Percentiles rank a stretch among this genome's conserved stretches.
Conservation (phyloP, 2,113 vertebrate species). For the Lota lota region DNA sequence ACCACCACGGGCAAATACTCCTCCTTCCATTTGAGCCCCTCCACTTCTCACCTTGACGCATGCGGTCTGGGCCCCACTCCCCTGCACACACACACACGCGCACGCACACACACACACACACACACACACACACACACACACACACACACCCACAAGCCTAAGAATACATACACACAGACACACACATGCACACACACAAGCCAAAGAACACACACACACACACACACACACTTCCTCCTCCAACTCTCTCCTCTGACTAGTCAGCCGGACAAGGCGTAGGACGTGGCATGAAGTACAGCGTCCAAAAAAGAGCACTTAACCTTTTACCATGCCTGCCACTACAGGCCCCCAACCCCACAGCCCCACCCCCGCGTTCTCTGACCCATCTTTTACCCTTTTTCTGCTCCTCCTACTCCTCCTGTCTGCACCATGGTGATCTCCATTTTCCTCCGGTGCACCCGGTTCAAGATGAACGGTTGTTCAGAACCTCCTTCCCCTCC, state of each 20-base stretch:
- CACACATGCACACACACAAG: too few relatives aligned
- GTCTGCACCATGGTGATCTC: conserved; percentile 23
- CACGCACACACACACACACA: too few relatives aligned
- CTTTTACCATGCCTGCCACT: conserved; percentile 49
- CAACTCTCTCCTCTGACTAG: conserved; percentile 37
- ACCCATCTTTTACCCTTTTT: conserved; percentile 3
- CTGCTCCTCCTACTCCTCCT: conserved; percentile 15
- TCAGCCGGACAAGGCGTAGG: conserved; percentile 56
- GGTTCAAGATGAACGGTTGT: conserved; percentile 26
- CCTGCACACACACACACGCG: not conserved
- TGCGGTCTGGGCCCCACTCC: conserved; percentile 58
- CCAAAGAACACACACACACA: too few relatives aligned
- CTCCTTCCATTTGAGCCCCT: conserved; percentile 60
- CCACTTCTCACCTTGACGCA: conserved; percentile 63
- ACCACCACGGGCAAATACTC: conserved; percentile 65
- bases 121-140: too few relatives aligned
- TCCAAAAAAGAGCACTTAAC: conserved; percentile 60
- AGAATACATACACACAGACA: too few relatives aligned
- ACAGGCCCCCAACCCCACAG: conserved; percentile 30
- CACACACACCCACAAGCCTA: too few relatives aligned
- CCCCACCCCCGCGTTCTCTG: conserved; percentile 11
- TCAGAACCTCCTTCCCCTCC: conserved; percentile 24
- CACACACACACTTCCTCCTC: conserved; percentile 27
- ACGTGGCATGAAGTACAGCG: conserved; percentile 61
- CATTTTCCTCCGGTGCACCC: conserved; percentile 1